phyloP scores from a whole-genome alignment of 2,797 vertebrate species.

The Dallia pectoralis region DNA sequence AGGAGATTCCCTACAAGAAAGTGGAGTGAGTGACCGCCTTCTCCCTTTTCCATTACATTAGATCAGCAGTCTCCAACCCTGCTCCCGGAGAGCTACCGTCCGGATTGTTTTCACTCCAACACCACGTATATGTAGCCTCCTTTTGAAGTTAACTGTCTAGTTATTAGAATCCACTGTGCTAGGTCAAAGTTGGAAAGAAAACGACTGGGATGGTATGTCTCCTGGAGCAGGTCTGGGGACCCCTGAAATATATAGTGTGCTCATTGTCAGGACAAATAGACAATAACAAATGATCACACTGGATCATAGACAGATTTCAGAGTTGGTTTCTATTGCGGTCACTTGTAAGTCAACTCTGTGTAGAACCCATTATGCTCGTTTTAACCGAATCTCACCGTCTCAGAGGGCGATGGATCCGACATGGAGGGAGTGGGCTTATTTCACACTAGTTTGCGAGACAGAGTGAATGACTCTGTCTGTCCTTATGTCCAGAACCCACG shows the following conservation, averaged over 20 bases:
- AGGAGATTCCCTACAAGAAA: constrained; percentile 90
- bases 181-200: too few species aligned
- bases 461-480: not conserved
- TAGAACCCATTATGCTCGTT: not conserved
- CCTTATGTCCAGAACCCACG: constrained; percentile 77
- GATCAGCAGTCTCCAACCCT: too few species aligned
- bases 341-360: not conserved
- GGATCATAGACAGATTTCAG: not conserved
- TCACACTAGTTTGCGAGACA: not conserved
- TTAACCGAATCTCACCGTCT: not conserved
- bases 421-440: not conserved
- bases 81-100: too few species aligned
- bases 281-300: not conserved
- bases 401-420: not conserved
- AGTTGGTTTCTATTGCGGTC: not conserved
- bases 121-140: too few species aligned
- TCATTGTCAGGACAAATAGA: not conserved
- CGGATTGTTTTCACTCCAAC: too few species aligned
- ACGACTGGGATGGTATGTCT: too few species aligned
- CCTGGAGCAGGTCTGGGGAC: too few species aligned
- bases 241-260: too few species aligned
- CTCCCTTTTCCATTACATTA: not conserved
- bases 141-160: too few species aligned
- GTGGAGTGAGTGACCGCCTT: constrained; percentile 77
- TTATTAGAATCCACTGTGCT: too few species aligned